Evolutionary conservation across 2,113 vertebrate genomes (phyloP), one percentile per base, ranked within the genome.

Genomic region (Phylloscopus whistleri): DNA sequence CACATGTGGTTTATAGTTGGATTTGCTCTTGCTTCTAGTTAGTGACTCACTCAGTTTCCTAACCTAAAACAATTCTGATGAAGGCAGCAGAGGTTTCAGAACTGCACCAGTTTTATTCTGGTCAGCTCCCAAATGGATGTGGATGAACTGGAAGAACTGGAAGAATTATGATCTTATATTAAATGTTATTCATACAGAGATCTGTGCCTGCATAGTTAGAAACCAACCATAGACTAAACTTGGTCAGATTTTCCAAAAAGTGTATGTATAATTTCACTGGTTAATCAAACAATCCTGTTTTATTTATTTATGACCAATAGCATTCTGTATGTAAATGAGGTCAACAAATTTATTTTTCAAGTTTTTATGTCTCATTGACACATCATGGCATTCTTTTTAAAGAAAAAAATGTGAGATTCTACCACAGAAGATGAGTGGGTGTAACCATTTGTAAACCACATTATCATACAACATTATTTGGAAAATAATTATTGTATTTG

Each of bases 1-100:
- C 24, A 58, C 48, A 26, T 2, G 1, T 21, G 35, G 43, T 76
- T 95, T 66, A 70, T 26, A 87, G 53, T 9, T 64, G 43, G 63
- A 80, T 83, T 95, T 93, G 62, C 41, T 84, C n/a, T 52, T 93
- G 55, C 41, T 82, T 96, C 46, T 82, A 35, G 24, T 87, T 68
- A 85, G 62, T 51, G 59, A 72, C 48, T 94, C 48, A n/a, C 46
- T 37, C 55, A 16, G 12, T 67, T 89, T 84, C 60, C 62, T 51
- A 81, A 49, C 17, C 27, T n/a, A 14, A 0, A 78, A 53, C 8
- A 49, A 31, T 75, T 84, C 59, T 84, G 49, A 63, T 68, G 56
- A 69, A 81, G 82, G 43, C 53, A 83, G 19, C 51, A 87, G 43
- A 83, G 35, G 13, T 76, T 76, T 93, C 84, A 67, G 93, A 89